Evolutionary conservation across 2,888 invertebrate species (phyloP), one percentile per base, ranked within the genome.

Genomic region (Eupithecia dodoneata): DNA sequence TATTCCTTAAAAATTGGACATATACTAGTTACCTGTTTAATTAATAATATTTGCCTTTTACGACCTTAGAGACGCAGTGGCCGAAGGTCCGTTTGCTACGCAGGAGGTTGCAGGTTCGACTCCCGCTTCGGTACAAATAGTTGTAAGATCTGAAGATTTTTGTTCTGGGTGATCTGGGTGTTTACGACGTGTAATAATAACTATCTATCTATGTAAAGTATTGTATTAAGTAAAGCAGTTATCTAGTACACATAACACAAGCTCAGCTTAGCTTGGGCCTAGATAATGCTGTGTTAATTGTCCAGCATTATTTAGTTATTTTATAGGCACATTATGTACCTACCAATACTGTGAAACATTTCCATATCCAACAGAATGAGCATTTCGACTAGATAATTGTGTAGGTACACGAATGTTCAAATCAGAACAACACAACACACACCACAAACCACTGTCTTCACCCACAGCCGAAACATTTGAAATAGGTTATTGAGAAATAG

Each of bases 291-390:
- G 44, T 44, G 44, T 44, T 0, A 45, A 44, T 44, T 44, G 30
- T 30, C 30, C 30, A 30, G 30, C 30, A 30, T 30, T 30, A 30
- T 30, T 30, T 30, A 30, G 1, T 30, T 30, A 30, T 30, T 30
- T 30, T 30, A 30, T 30, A 30, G 30, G 30, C 1, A 30, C 30
- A 30, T 30, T 30, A 30, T 30, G 30, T 30, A 12, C 65, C 74
- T 72, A 77, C 75, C 72, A 70, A 77, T 30, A n/a, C 72, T 77
- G 18, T 52, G 74, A 72, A 77, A 70, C 15, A 72, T 70, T n/a
- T 65, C 72, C 13, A 66, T 65, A 66, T 74, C 49, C 15, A 77
- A 59, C 5, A 63, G 7, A 74, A 72, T 72, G 63, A 72, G 44
- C 74, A 76, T 76, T 5, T 30, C 12, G 63, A 63, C 63, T n/a